Conservation (phyloP, 1,140 invertebrate genomes). For the Hypothenemus hampei region DNA sequence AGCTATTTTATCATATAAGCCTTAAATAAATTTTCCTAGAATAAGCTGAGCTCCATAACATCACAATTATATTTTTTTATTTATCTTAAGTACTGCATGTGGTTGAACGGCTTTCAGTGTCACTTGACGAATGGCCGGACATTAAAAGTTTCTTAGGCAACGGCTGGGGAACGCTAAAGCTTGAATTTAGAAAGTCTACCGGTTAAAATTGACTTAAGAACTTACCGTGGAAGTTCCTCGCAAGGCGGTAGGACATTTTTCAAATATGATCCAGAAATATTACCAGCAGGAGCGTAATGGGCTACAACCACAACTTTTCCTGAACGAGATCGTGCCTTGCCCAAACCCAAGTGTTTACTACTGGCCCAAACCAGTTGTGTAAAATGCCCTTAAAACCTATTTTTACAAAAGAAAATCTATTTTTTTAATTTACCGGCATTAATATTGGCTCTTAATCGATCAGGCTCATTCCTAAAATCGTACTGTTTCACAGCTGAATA, state of each 20-base stretch:
- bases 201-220: neutral
- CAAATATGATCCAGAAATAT: slow-evolving; percentile 69
- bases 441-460: slow-evolving; percentile 68
- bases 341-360: slow-evolving; percentile 74
- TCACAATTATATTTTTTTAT: neutral
- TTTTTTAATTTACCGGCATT: slow-evolving; percentile 66
- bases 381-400: slow-evolving; percentile 67
- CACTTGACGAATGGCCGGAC: slow-evolving; percentile 4
- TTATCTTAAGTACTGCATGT: slow-evolving; percentile 6
- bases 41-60: neutral
- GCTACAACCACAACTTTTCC: slow-evolving; percentile 77
- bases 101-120: slow-evolving; percentile 16
- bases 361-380: slow-evolving; percentile 86
- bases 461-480: slow-evolving; percentile 62
- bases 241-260: slow-evolving; percentile 68
- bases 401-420: neutral
- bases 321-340: slow-evolving; percentile 68
- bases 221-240: slow-evolving; percentile 29
- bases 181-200: neutral
- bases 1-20: too few relatives aligned
- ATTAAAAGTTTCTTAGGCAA: slow-evolving; percentile 12
- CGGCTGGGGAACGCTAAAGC: slow-evolving; percentile 14
- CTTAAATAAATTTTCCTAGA: too few relatives aligned
- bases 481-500: slow-evolving; percentile 76
- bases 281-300: slow-evolving; percentile 74